Evolutionary conservation across 2,888 invertebrate genomes (phyloP).

Genomic region (Macaria liturata): DNA sequence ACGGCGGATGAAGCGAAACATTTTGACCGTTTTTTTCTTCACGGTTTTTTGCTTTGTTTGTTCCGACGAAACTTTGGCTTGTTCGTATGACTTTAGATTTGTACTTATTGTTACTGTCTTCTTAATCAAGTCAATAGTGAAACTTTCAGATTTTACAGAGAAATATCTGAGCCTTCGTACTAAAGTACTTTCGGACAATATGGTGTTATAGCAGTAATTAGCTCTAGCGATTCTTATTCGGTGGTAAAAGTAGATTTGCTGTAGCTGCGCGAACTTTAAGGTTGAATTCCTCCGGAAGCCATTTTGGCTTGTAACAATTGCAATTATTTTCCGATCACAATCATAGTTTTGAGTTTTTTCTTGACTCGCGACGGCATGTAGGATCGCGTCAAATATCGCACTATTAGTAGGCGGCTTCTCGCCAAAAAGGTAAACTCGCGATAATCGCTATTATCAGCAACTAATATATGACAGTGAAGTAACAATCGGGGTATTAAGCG

Average conservation of each 20-base stretch:
- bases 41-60: neutral
- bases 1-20: constrained; percentile 62
- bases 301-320: constrained; percentile 36
- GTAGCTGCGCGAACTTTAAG: constrained; percentile 34
- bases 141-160: too few species aligned
- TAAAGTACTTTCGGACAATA: too few species aligned
- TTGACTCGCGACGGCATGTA: constrained; percentile 26
- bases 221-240: neutral
- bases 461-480: constrained; percentile 40
- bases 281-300: constrained; percentile 56
- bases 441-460: constrained; percentile 43
- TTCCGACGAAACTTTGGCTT: too few species aligned
- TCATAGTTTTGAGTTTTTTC: constrained; percentile 26
- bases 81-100: too few species aligned
- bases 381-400: constrained; percentile 31
- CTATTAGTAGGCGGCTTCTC: constrained; percentile 36
- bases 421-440: constrained; percentile 41
- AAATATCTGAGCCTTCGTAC: too few species aligned
- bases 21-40: constrained; percentile 31
- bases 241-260: constrained; percentile 4
- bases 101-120: too few species aligned
- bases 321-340: constrained; percentile 32
- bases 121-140: too few species aligned
- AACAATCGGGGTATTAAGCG: constrained; percentile 48
- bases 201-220: too few species aligned